These are phyloP conservation scores for Phalacrocorax pelagicus DNA, from an alignment of 2,113 vertebrate genomes.

Conservation along the genomic window DNA sequence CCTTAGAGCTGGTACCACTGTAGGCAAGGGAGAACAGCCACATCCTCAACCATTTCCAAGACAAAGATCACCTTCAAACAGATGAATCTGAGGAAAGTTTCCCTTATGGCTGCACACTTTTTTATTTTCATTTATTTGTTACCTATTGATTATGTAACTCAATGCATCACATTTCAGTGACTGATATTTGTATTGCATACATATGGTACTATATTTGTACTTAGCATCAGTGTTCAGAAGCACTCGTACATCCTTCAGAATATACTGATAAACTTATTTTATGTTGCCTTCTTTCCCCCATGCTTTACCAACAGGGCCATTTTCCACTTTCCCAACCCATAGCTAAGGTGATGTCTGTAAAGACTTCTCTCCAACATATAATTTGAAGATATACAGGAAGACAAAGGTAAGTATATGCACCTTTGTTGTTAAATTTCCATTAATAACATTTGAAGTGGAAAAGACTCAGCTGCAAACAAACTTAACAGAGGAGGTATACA, in stretches of 20 bases:
- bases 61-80: not conserved
- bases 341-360: not conserved
- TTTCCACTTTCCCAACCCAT: not conserved
- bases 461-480: not conserved
- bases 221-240: not conserved
- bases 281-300: not conserved
- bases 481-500: not conserved
- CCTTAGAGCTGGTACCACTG: not conserved
- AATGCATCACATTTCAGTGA: not conserved
- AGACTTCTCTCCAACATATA: not conserved
- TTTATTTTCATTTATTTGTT: not conserved
- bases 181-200: not conserved
- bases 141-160: not conserved
- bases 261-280: not conserved
- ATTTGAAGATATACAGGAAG: not conserved
- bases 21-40: not conserved
- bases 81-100: not conserved
- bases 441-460: not conserved
- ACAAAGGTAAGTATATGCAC: not conserved
- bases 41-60: not conserved
- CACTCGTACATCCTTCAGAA: not conserved
- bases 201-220: too few species aligned
- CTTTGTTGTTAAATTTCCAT: not conserved
- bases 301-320: not conserved
- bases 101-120: not conserved